Percentiles rank a stretch among this genome's conserved stretches.
Evolutionary conservation across 1,140 invertebrate species (phyloP).

Genomic region (Andricus grossulariae): DNA sequence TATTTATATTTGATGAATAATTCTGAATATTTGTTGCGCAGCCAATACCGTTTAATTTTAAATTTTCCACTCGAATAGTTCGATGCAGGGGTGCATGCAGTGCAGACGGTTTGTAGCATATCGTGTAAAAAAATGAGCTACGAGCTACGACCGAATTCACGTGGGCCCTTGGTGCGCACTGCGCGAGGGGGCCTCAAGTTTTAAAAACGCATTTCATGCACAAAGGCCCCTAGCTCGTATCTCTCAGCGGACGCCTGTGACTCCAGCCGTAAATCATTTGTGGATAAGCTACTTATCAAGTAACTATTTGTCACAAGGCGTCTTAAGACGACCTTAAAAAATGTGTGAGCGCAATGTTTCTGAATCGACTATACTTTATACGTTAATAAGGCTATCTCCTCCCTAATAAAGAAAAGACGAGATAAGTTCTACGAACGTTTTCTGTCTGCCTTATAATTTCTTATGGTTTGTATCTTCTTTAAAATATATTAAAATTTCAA

Average conservation of each 20-base stretch:
- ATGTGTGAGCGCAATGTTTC: background rate
- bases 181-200: background rate
- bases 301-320: constrained; percentile 20
- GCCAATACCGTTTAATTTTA: constrained; percentile 6
- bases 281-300: constrained; percentile 28
- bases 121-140: background rate
- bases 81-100: background rate
- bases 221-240: constrained; percentile 3
- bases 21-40: background rate
- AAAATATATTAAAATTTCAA: background rate
- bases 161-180: background rate
- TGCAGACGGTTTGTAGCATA: background rate
- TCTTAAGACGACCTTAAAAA: constrained; percentile 22
- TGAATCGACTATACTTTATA: background rate
- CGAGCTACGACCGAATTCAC: constrained; percentile 1
- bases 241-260: too few species aligned
- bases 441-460: background rate
- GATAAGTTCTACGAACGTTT: background rate
- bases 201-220: constrained; percentile 18
- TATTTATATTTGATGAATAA: constrained; percentile 8
- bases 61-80: background rate
- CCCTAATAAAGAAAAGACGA: background rate
- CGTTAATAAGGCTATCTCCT: background rate
- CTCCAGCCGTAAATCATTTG: constrained; percentile 9
- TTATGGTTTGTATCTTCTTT: background rate